Evolutionary conservation across 1,140 invertebrate genomes (phyloP).

Genomic region (Argopecten irradians): DNA sequence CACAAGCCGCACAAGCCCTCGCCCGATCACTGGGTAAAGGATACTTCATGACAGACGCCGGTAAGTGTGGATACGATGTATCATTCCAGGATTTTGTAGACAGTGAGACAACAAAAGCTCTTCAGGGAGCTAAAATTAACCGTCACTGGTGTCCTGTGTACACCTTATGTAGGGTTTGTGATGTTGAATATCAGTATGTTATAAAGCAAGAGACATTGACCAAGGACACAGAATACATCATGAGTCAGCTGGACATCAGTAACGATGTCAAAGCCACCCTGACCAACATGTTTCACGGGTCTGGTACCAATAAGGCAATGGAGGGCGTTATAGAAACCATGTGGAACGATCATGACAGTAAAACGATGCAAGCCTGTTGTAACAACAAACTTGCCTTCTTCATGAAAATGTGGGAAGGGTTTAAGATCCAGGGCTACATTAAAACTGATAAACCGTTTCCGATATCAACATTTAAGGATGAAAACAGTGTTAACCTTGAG

Average conservation of each 20-base stretch:
- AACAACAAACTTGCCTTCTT: neutral
- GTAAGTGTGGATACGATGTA: slow-evolving; percentile 31
- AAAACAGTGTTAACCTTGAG: neutral
- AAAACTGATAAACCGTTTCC: neutral
- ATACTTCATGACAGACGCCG: neutral
- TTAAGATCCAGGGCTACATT: neutral
- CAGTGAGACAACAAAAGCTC: slow-evolving; percentile 14
- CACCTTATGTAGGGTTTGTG: slow-evolving; percentile 32
- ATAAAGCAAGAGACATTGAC: slow-evolving; percentile 14
- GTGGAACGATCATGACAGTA: neutral
- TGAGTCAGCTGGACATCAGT: neutral
- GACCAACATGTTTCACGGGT: slow-evolving; percentile 15
- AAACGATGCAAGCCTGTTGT: neutral
- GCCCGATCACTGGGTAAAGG: neutral
- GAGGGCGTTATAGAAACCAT: slow-evolving; percentile 13
- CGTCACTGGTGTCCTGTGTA: slow-evolving; percentile 37
- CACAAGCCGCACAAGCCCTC: neutral
- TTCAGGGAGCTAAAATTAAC: slow-evolving; percentile 5
- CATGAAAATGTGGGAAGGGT: neutral
- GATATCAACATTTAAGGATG: neutral
- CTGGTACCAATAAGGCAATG: slow-evolving; percentile 24
- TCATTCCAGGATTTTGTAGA: slow-evolving; percentile 36
- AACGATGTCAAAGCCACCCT: neutral
- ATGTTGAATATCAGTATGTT: slow-evolving; percentile 31
- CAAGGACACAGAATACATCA: slow-evolving; percentile 12